Conservation (phyloP, 1,140 invertebrate genomes). For the Macrosteles quadrilineatus region DNA sequence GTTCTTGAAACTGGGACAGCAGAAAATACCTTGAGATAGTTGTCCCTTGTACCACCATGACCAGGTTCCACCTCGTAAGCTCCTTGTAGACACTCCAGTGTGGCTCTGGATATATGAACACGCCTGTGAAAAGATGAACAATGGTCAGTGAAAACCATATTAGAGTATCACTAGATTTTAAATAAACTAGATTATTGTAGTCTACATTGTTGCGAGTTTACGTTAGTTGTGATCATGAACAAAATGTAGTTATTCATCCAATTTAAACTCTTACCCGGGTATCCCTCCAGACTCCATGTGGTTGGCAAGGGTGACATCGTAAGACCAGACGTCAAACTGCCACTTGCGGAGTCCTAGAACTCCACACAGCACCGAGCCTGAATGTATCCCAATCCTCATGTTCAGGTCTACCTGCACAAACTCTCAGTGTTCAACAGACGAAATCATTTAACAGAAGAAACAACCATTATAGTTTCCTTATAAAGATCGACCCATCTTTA, state of each 20-base stretch:
- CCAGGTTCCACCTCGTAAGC: slow-evolving; percentile 93
- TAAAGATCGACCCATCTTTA: too few relatives aligned
- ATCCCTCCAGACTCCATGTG: slow-evolving; percentile 95
- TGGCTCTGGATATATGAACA: slow-evolving; percentile 89
- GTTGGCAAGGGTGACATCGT: slow-evolving; percentile 97
- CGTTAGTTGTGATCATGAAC: too few relatives aligned
- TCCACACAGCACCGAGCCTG: slow-evolving; percentile 90
- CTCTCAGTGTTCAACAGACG: not conserved
- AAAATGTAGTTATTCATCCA: too few relatives aligned
- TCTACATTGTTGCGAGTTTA: too few relatives aligned
- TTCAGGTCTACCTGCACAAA: slow-evolving; percentile 77
- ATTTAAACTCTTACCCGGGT: too few relatives aligned
- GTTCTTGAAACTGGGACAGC: too few relatives aligned
- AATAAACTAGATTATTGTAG: too few relatives aligned
- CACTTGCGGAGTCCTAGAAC: slow-evolving; percentile 92
- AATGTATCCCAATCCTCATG: slow-evolving; percentile 96
- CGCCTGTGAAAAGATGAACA: slow-evolving; percentile 59
- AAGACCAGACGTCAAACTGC: slow-evolving; percentile 99
- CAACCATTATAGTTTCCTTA: too few relatives aligned
- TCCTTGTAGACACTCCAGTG: slow-evolving; percentile 79
- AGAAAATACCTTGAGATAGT: slow-evolving; percentile 75
- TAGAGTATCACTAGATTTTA: too few relatives aligned
- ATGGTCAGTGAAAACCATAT: not conserved
- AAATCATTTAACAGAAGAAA: too few relatives aligned
- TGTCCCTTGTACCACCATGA: slow-evolving; percentile 78